phyloP scores from a whole-genome alignment of 2,113 vertebrate genomes.

The Tupaia chinensis region DNA sequence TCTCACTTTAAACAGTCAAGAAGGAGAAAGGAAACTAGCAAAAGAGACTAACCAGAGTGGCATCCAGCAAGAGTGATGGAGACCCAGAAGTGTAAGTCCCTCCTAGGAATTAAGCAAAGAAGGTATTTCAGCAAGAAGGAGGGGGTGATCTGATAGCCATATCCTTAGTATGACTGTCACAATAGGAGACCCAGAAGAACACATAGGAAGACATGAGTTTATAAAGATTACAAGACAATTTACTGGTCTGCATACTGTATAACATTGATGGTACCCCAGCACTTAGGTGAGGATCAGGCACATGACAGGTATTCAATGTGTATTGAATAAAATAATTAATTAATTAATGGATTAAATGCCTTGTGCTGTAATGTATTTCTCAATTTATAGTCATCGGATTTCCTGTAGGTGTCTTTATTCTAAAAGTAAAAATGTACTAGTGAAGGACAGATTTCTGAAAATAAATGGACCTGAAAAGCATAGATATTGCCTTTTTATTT shows the following conservation, averaged over 20 bases:
- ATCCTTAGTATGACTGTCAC: neutral
- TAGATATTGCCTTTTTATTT: no score
- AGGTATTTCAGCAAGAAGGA: neutral
- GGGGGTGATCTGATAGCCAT: neutral
- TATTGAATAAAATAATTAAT: neutral
- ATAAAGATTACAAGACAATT: neutral
- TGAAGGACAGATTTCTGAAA: neutral
- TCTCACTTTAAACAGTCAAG: neutral
- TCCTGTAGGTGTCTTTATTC: neutral
- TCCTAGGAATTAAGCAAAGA: neutral
- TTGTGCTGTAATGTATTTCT: neutral
- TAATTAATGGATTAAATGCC: neutral
- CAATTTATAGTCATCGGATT: neutral
- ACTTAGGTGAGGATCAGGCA: neutral
- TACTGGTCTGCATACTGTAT: neutral
- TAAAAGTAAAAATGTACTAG: slow-evolving; percentile 23
- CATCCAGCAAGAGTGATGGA: neutral
- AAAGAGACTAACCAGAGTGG: neutral
- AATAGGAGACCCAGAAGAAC: neutral
- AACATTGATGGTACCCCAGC: neutral
- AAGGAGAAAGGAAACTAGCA: neutral
- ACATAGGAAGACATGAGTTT: neutral
- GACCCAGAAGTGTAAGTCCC: neutral
- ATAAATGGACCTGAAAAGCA: neutral
- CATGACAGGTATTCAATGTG: neutral